These are phyloP conservation scores for Papilio helenus DNA, from an alignment of 1,140 invertebrate species.

Conservation along the genomic window DNA sequence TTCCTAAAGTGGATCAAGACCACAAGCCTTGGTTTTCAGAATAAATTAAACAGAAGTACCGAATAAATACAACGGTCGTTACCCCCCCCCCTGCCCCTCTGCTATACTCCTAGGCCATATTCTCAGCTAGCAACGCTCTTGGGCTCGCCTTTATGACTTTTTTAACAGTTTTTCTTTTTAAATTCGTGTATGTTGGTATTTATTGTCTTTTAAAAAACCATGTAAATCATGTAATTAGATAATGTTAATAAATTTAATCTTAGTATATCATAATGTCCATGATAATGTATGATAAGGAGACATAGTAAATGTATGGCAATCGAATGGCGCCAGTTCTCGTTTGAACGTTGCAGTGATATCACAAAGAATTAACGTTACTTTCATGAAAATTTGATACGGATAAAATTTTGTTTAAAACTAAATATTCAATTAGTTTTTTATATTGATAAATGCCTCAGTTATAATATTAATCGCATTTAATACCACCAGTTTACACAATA, in stretches of 20 bases:
- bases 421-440: background rate
- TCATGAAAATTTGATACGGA: background rate
- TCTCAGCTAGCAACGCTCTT: too few species aligned
- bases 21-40: too few species aligned
- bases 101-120: too few species aligned
- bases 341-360: background rate
- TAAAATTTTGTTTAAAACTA: background rate
- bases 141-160: too few species aligned
- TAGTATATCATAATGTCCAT: background rate
- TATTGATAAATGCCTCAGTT: background rate
- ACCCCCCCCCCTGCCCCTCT: too few species aligned
- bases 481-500: too few species aligned
- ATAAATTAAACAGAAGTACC: too few species aligned
- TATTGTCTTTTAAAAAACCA: background rate
- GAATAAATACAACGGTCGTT: too few species aligned
- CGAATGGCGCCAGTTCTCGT: background rate
- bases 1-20: too few species aligned
- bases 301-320: background rate
- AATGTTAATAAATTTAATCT: background rate
- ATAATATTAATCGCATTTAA: background rate
- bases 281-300: slow-evolving; percentile 4
- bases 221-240: background rate
- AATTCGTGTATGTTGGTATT: background rate
- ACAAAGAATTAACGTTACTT: background rate
- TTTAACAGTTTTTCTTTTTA: background rate